Percentiles rank a stretch among this genome's conserved stretches.
These are phyloP conservation scores for Arrhamphus sclerolepis DNA, from an alignment of 2,797 vertebrate genomes.

Conservation along the genomic window DNA sequence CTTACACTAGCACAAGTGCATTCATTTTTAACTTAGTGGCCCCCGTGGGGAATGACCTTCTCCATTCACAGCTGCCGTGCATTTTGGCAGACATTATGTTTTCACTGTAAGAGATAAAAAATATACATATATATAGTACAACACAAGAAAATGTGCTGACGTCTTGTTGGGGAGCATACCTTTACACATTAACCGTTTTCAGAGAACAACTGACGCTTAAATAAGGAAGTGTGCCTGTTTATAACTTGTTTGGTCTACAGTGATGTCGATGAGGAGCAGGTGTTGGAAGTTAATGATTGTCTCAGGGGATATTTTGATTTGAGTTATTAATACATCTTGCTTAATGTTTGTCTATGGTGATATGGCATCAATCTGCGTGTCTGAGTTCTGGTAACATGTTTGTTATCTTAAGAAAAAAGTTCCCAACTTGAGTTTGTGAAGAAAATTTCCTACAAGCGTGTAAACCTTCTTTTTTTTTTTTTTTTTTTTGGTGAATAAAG, in stretches of 20 bases:
- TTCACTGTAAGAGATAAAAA: conserved; percentile 53
- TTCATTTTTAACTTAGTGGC: conserved; percentile 52
- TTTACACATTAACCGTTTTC: conserved; percentile 50
- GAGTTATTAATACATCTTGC: conserved; percentile 64
- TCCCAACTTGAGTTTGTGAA: not conserved
- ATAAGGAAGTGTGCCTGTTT: conserved; percentile 55
- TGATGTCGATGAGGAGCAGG: conserved; percentile 65
- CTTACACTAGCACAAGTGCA: conserved; percentile 32
- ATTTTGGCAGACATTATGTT: conserved; percentile 46
- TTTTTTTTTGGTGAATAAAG: conserved; percentile 1
- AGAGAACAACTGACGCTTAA: conserved; percentile 43
- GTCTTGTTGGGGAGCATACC: conserved; percentile 18
- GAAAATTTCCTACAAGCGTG: not conserved
- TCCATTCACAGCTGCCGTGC: conserved; percentile 30
- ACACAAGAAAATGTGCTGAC: conserved; percentile 15
- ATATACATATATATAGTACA: conserved; percentile 35
- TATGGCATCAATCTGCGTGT: conserved; percentile 15
- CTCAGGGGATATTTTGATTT: conserved; percentile 61
- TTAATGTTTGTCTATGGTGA: conserved; percentile 33
- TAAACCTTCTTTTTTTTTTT: not conserved
- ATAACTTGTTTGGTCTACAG: conserved; percentile 44
- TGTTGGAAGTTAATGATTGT: conserved; percentile 71
- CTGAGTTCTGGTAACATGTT: conserved; percentile 13
- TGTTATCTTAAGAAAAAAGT: not conserved
- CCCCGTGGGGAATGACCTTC: conserved; percentile 47